Base-by-base conservation (phyloP, 2,888 invertebrate species). In the Odontomyia ornata region DNA sequence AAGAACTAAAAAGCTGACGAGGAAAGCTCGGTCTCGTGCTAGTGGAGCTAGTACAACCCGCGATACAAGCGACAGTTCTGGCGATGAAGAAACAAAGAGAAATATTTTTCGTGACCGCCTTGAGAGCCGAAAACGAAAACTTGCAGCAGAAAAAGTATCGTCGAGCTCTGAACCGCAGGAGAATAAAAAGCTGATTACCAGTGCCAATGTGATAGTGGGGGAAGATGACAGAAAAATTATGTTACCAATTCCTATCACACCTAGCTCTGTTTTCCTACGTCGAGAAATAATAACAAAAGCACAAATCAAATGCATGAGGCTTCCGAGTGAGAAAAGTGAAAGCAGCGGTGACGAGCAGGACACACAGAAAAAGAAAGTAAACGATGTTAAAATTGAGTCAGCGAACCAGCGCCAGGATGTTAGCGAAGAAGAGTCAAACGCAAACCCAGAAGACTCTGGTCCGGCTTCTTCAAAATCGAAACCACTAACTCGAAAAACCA, bases 1-100 rank as follows among this genome's bases (percentile, higher is more conserved):
- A 13, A 82, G 85, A 27, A 81, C 83, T 9, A 85, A 85, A 76
- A 86, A 85, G 76, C 82, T 79, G 0, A 78, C 80, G 1, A 77
- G 80, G 15, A 80, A 80, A 21, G 79, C 78, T 25, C 71, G 81
- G 46, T 80, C 80, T 18, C 65, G 75, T 18, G 75, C 60, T 21
- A 73, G 73, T 18, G 73, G 60, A 7, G 73, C 73, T 5, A 73
- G 73, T 21, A 69, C 69, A 23, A 36, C 73, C 13, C 71, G 77
- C 18, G 7, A 67, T 7, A 67, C 77, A 18, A 77, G 73, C 9
- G 77, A 77, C 46, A 79, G 76, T 64, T 77, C 77, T 23, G 76
- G 46, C n/a, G 64, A 77, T 15, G 73, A 77, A 27, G 75, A 30
- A 13, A 71, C 75, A 65, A 79, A 60, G 21, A 25, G 77, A 11